These are phyloP conservation scores for Myotis pilosus DNA, from an alignment of 2,797 vertebrate genomes.

Conservation along the genomic window DNA sequence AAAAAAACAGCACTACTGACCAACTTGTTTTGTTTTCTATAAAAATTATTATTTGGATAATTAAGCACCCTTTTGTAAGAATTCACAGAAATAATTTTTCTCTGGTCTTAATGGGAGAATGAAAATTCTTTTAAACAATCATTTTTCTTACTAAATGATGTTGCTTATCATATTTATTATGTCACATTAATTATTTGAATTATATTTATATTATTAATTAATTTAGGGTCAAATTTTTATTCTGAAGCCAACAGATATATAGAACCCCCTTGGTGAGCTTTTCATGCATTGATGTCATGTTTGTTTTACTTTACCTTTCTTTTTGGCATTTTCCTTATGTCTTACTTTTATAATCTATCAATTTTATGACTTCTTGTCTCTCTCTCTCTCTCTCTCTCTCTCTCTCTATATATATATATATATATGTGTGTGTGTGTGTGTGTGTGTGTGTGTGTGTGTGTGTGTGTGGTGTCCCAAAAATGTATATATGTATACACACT, in stretches of 20 bases:
- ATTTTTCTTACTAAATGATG: background rate
- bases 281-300: background rate
- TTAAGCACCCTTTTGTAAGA: background rate
- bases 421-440: no score
- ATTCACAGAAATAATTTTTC: background rate
- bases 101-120: background rate
- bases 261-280: accelerated
- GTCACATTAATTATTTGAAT: background rate
- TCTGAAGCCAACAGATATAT: background rate
- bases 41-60: conserved; percentile 7
- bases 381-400: background rate
- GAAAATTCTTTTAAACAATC: background rate
- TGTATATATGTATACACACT: no score
- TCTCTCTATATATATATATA: background rate
- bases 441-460: no score
- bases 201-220: background rate
- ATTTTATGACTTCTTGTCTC: background rate
- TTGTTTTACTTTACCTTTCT: background rate
- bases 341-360: background rate
- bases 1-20: background rate
- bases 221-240: background rate
- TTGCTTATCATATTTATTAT: background rate
- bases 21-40: background rate
- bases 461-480: no score
- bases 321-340: background rate